Percentiles rank a stretch among this genome's conserved stretches.
These are phyloP conservation scores for Gallinago solitaria DNA, from an alignment of 2,797 vertebrate genomes.

Conservation along the genomic window DNA sequence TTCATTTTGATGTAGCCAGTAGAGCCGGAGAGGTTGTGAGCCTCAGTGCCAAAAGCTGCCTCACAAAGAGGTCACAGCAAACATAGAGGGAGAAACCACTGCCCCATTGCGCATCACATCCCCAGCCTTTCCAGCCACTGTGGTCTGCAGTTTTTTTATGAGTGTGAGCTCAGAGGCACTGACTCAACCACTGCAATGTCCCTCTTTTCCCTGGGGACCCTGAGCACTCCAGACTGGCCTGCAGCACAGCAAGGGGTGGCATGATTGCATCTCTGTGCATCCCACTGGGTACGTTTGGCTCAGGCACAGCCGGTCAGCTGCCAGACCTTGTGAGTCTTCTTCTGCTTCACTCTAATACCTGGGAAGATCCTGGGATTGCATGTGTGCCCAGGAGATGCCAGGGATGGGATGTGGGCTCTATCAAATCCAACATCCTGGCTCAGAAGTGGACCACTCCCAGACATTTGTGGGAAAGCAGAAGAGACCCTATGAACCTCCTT, in stretches of 20 bases:
- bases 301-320: not conserved
- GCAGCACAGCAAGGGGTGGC: not conserved
- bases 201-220: not conserved
- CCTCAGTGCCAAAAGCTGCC: not conserved
- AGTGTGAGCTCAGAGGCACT: slow-evolving; percentile 6
- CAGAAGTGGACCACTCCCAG: not conserved
- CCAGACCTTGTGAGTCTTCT: not conserved
- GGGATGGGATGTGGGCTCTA: not conserved
- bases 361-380: not conserved
- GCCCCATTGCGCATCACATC: not conserved
- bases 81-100: not conserved
- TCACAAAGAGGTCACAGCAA: not conserved
- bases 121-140: not conserved
- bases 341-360: not conserved
- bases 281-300: not conserved
- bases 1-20: not conserved
- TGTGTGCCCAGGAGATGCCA: not conserved
- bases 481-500: not conserved
- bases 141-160: not conserved
- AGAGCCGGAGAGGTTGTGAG: not conserved
- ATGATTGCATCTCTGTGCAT: not conserved
- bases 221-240: not conserved
- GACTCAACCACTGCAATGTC: not conserved
- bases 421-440: not conserved
- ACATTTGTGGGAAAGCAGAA: not conserved